Base-by-base conservation (phyloP, 2,888 invertebrate genomes). In the Eupelmus urozonus region DNA sequence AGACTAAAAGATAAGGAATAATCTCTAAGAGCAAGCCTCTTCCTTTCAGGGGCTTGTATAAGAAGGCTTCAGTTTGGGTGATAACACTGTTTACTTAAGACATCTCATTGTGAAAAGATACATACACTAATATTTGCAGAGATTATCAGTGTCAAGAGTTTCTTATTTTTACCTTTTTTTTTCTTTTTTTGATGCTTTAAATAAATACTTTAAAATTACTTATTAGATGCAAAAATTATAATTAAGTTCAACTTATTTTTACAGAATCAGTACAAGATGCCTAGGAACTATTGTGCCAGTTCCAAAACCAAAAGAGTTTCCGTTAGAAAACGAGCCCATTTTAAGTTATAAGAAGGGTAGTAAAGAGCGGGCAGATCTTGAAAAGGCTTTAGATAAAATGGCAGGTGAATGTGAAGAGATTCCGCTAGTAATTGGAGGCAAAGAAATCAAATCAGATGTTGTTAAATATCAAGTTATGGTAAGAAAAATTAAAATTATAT, bases 381-480 rank as follows among this genome's bases (percentile, higher is more conserved):
- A 94, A 82, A 91, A 92, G 66, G 94, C 94, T 60, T 90, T 99
- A 55, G 91, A 93, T 80, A 91, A 93, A 79, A 93, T 94, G 81
- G 91, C 94, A 13, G 90, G 91, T 27, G 91, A 91, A 75, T 93
- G 94, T 77, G 95, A 95, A 86, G 98, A 99, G 82, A 93, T 99
- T 79, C 99, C 99, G 9, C 95, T 99, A 87, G 94, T 98, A n/a
- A 97, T 99, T 88, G 99, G 98, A n/a, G 95, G 95, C 83, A 93
- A 98, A 90, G 95, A 95, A 87, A 94, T 95, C 83, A 93, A 92
- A 84, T 96, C 96, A 0, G 93, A 94, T 78, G 92, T 94, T 85
- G 93, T 94, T 70, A 92, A 92, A 84, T 94, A 94, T 87, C 98
- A 99, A 93, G 94, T 93, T 81, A 92, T 92, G 92, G 92, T 92